Evolutionary conservation across 2,888 invertebrate species (phyloP).

Genomic region (Dolomedes plantarius): DNA sequence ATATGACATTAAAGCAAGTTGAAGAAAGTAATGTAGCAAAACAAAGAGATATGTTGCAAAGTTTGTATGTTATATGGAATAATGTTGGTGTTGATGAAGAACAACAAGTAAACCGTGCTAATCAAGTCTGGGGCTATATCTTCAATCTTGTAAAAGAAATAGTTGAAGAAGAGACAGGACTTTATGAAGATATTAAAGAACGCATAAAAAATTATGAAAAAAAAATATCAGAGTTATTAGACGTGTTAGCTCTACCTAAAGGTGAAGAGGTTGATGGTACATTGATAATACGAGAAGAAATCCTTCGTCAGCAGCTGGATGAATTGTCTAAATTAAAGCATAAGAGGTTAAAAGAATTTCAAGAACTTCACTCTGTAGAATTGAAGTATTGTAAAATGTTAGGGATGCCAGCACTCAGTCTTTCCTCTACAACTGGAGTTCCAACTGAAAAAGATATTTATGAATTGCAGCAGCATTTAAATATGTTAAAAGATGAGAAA

Average conservation of each 20-base stretch:
- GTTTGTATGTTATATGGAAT: slow-evolving; percentile 39
- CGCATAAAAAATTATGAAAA: slow-evolving; percentile 31
- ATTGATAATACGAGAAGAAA: slow-evolving; percentile 40
- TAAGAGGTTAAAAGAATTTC: slow-evolving; percentile 75
- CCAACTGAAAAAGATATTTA: slow-evolving; percentile 69
- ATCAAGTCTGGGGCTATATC: slow-evolving; percentile 27
- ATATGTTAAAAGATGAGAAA: slow-evolving; percentile 49
- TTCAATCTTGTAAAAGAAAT: slow-evolving; percentile 34
- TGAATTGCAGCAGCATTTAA: slow-evolving; percentile 67
- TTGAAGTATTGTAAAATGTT: slow-evolving; percentile 76
- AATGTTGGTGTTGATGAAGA: slow-evolving; percentile 31
- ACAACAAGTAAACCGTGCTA: slow-evolving; percentile 17
- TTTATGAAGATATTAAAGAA: slow-evolving; percentile 24
- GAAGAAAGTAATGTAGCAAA: neutral
- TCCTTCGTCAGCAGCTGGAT: slow-evolving; percentile 71
- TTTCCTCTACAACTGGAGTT: slow-evolving; percentile 66
- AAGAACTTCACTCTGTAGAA: slow-evolving; percentile 75
- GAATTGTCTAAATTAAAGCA: slow-evolving; percentile 75
- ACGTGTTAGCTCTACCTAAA: neutral
- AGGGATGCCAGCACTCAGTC: slow-evolving; percentile 29
- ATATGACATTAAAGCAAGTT: neutral
- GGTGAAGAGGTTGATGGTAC: slow-evolving; percentile 22
- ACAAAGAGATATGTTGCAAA: neutral
- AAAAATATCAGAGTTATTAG: slow-evolving; percentile 31
- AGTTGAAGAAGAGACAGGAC: slow-evolving; percentile 29